Conservation (phyloP, 2,797 vertebrate species). For the Cossypha caffra region DNA sequence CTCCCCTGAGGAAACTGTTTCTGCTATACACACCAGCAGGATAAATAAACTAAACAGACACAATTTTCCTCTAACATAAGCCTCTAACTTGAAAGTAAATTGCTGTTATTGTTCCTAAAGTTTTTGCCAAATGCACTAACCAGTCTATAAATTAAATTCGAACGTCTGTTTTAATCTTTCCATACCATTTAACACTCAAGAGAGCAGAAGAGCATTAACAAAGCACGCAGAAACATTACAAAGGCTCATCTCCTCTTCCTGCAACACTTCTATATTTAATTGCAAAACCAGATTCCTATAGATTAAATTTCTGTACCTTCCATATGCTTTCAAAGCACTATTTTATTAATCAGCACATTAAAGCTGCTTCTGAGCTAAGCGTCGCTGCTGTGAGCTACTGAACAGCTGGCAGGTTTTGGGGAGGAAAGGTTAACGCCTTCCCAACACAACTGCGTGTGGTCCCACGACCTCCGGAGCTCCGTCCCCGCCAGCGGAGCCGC, state of each 20-base stretch:
- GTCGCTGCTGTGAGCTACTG: neutral
- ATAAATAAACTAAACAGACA: neutral
- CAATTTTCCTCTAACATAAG: neutral
- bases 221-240: neutral
- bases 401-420: neutral
- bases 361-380: neutral
- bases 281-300: neutral
- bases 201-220: neutral
- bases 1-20: neutral
- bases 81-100: neutral
- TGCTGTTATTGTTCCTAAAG: neutral
- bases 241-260: neutral
- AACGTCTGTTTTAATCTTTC: neutral
- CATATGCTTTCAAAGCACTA: neutral
- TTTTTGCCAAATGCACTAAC: neutral
- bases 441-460: slow-evolving; percentile 17
- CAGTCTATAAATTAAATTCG: neutral
- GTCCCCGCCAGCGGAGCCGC: neutral
- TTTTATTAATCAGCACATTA: neutral
- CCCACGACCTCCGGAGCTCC: neutral
- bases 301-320: neutral
- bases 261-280: neutral
- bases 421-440: neutral
- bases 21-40: neutral
- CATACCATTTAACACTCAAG: neutral